Base-by-base conservation (phyloP, 2,113 vertebrate species). In the Cebus imitator region DNA sequence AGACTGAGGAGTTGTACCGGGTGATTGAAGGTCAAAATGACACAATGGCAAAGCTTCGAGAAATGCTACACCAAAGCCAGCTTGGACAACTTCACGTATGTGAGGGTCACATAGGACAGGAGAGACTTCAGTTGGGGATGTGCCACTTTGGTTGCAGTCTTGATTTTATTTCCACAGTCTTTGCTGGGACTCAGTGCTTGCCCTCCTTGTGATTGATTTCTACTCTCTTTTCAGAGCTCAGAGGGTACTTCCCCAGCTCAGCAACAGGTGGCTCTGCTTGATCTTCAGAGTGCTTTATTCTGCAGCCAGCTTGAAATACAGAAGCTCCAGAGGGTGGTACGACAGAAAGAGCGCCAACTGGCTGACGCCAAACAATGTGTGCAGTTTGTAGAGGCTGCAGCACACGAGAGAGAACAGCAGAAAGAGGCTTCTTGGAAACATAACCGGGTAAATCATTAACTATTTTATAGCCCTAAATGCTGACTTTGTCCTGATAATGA, bases 261-360 rank as follows among this genome's bases (percentile, higher is more conserved):
- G 37, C 98, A 98, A 8, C 99, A 99, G 58, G 97, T 98, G 8
- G 99, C 99, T 83, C 95, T 98, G 0, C 98, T 99, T 3, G 99
- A 99, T 35, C 98, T 99, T 64, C 99, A 99, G 98, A 99, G 98
- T 8, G 97, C 98, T 0, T 98, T 99, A 58, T 99, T 99, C 98
- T 99, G 98, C 97, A 98, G 98, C 85, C 99, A 99, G 98, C 98
- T 99, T 96, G 99, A 99, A 98, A 98, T 99, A 52, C 99, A 99
- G 98, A 99, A 98, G 1, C 96, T 98, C 61, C 99, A 99, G 96
- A 98, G 99, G 93, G 90, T 91, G 21, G 98, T 99, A 57, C 91
- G 81, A 5, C 99, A 99, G 96, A 99, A 98, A 27, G 98, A 98
- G n/a, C 98, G 98, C 68, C 98, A 98, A 1, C 98, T 99, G 95